phyloP scores from a whole-genome alignment of 1,140 invertebrate genomes.

The Sesamia nonagrioides region DNA sequence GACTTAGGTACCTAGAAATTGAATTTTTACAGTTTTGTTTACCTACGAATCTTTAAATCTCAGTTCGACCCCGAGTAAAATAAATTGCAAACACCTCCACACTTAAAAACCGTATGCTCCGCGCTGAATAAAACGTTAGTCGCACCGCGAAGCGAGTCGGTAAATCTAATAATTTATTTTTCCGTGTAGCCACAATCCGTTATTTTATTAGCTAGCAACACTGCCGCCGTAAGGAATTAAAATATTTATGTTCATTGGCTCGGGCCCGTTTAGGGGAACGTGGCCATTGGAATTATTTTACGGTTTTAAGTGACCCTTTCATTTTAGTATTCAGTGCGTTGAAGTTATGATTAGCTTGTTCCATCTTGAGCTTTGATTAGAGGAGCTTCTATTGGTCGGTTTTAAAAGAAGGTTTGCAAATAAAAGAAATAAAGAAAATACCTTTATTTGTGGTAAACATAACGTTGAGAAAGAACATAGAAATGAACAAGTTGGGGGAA shows the following conservation, averaged over 20 bases:
- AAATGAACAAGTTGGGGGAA: too few species aligned
- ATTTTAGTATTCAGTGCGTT: conserved; percentile 44
- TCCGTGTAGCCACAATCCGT: conserved; percentile 38
- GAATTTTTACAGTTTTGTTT: too few species aligned
- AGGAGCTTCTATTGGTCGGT: background rate
- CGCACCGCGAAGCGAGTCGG: conserved; percentile 28
- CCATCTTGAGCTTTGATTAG: background rate
- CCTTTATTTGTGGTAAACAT: too few species aligned
- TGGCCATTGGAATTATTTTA: conserved; percentile 47
- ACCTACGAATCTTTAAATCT: background rate
- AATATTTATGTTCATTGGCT: conserved; percentile 54
- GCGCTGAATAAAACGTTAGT: conserved; percentile 8
- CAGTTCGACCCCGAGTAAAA: background rate
- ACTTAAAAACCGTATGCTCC: conserved; percentile 10
- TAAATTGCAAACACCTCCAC: background rate
- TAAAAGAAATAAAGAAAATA: too few species aligned
- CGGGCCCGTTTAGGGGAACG: conserved; percentile 37
- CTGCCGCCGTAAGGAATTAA: conserved; percentile 50
- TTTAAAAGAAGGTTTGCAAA: background rate
- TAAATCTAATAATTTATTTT: conserved; percentile 49
- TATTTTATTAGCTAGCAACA: conserved; percentile 49
- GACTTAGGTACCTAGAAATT: too few species aligned
- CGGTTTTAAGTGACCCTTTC: conserved; percentile 36
- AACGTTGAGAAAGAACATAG: background rate
- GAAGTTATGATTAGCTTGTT: conserved; percentile 16